Evolutionary conservation across 2,888 invertebrate genomes (phyloP).

Genomic region (Toxonevra muliebris): DNA sequence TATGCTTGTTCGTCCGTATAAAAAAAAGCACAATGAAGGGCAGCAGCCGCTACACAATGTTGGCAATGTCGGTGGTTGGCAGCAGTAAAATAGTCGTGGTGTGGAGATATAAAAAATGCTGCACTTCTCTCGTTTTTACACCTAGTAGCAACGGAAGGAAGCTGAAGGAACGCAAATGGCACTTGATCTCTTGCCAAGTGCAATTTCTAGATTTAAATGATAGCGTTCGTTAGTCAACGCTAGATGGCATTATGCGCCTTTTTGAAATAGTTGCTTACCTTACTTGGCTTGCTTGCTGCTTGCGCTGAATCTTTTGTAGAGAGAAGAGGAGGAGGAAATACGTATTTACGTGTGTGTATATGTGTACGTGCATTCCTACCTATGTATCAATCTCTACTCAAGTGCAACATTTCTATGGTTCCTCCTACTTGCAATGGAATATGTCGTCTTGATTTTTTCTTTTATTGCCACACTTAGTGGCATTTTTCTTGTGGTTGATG

Average conservation of each 20-base stretch:
- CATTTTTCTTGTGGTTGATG: slow-evolving; percentile 28
- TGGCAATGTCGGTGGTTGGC: not conserved
- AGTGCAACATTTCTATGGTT: slow-evolving; percentile 23
- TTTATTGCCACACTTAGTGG: slow-evolving; percentile 34
- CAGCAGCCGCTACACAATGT: no score
- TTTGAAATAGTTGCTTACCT: not conserved
- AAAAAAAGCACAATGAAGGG: no score
- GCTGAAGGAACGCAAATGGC: slow-evolving; percentile 6
- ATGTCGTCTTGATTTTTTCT: slow-evolving; percentile 18
- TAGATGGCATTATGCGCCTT: slow-evolving; percentile 29
- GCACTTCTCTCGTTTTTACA: not conserved
- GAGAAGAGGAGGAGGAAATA: not conserved
- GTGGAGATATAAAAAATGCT: not conserved
- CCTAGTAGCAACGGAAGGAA: not conserved
- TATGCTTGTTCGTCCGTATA: no score
- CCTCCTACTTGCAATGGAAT: not conserved
- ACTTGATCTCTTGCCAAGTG: slow-evolving; percentile 48
- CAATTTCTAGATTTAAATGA: slow-evolving; percentile 50
- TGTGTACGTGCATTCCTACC: not conserved
- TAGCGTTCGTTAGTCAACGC: slow-evolving; percentile 39
- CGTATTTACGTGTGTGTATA: no score
- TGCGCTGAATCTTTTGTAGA: not conserved
- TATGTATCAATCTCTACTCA: slow-evolving; percentile 47
- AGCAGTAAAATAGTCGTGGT: not conserved
- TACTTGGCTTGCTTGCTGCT: not conserved